A percentile compares a stretch with the other conserved stretches of the same genome.
Conservation (phyloP, 2,113 vertebrate species). For the Calyptommatus sinebrachiatus region DNA sequence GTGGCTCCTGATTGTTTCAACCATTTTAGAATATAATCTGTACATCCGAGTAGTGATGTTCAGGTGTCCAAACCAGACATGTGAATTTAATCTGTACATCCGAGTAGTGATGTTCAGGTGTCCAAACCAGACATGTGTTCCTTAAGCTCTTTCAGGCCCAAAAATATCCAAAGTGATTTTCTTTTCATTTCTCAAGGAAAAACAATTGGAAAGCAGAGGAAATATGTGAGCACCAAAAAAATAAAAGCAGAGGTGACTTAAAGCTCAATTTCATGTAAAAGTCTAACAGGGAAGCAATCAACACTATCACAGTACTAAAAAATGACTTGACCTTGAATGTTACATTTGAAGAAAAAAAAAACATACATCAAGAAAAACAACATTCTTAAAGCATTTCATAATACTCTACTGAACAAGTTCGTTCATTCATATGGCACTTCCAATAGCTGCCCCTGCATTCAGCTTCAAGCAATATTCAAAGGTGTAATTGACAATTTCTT, state of each 20-base stretch:
- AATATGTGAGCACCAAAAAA: background rate
- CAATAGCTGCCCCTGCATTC: too few relatives aligned
- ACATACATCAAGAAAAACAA: background rate
- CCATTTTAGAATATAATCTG: background rate
- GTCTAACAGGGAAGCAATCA: background rate
- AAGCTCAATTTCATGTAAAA: background rate
- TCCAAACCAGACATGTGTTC: too few relatives aligned
- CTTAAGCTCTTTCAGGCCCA: background rate
- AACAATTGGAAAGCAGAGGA: constrained; percentile 12
- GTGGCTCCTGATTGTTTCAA: background rate
- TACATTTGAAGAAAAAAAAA: background rate
- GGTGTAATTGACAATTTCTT: too few relatives aligned
- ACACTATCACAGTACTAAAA: background rate
- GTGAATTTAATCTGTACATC: background rate
- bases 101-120: background rate
- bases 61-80: too few relatives aligned
- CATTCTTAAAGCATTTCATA: too few relatives aligned
- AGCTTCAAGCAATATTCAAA: too few relatives aligned
- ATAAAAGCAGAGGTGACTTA: background rate
- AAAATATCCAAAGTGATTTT: background rate
- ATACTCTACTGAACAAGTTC: too few relatives aligned
- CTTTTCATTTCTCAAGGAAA: background rate
- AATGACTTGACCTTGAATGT: background rate
- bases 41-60: background rate
- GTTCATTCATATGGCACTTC: too few relatives aligned